Evolutionary conservation across 2,888 invertebrate species (phyloP), one percentile per base, ranked within the genome.

Genomic region (Vesta saturnalis): DNA sequence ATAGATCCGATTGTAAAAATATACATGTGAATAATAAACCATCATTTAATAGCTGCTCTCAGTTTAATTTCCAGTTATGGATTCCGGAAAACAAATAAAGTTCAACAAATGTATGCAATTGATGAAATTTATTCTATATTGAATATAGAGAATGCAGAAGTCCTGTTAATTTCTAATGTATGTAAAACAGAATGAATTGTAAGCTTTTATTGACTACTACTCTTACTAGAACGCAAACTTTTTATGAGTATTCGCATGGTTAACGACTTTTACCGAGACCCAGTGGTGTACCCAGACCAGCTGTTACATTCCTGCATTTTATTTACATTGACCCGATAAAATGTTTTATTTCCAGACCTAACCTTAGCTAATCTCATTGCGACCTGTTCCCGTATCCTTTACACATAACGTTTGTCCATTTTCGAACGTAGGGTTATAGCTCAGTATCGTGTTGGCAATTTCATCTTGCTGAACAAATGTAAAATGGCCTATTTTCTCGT

Each of bases 311-410:
- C 59, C 52, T 64, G 59, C 64, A 60, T 65, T 65, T 65, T 65
- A 65, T 65, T 65, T 65, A 58, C 65, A 65, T 60, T 65, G 60
- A 49, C 65, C 43, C 65, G 60, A 65, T 65, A 65, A 65, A 65
- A 65, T 58, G 65, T 65, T 65, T 65, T 65, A 65, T 65, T 65
- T 60, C 65, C 46, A 15, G 59, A 59, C 56, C 62, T 63, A 63
- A 56, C 64, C 59, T 64, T 58, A 49, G 43, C 35, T 64, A 64
- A 64, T 58, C 58, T 64, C 64, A 64, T 64, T 64, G 64, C 58
- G 58, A 58, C 59, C 64, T 58, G 47, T 35, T 54, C 58, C 59
- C 39, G 21, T 58, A 64, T 58, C 58, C 64, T 58, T 64, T 58
- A 64, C 64, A 64, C 56, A 56, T 63, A 63, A 63, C 56, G 22